Evolutionary conservation across 2,797 vertebrate species (phyloP), one percentile per base, ranked within the genome.

Genomic region (Peromyscus aztecus): DNA sequence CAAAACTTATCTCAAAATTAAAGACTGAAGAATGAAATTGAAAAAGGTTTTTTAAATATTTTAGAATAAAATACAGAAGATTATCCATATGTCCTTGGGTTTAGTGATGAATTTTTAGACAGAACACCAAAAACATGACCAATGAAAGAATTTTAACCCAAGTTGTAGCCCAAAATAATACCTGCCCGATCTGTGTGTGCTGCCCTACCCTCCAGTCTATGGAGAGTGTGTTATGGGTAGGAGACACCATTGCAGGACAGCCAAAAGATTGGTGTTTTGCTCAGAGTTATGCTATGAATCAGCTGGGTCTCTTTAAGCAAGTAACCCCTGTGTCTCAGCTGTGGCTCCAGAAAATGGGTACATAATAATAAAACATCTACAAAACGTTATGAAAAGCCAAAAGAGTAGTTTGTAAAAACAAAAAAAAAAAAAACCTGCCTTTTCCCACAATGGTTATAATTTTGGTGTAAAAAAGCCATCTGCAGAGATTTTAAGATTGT

Each of bases 111-210:
- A 75, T n/a, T 84, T 97, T 97, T 80, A 88, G 65, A 59, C 31
- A 43, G 5, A 59, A 71, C 7, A 65, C 10, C n/a, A 84, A 76
- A 95, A 81, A 43, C 34, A 46, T 4, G 4, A 37, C 67, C 9
- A 5, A 2, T 52, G 86, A 78, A 69, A 87, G 63, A 92, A 98
- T 98, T 98, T 98, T 97, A 98, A 95, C 97, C 97, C 97, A 95
- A 98, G 97, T 98, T 98, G 23, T 97, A 93, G 96, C 97, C 95
- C 94, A 86, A 87, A 90, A 90, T 96, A 96, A 91, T 14, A 34
- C 21, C 34, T 97, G 97, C 97, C 98, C 97, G 96, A 97, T 96
- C 96, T 97, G 95, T 98, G 97, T 97, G 94, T 96, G 96, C 96
- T 98, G 97, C 97, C 96, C 93, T 96, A 96, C 19, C 63, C 97